These are phyloP conservation scores for Whitmania pigra DNA, from an alignment of 1,140 invertebrate genomes.

Conservation along the genomic window DNA sequence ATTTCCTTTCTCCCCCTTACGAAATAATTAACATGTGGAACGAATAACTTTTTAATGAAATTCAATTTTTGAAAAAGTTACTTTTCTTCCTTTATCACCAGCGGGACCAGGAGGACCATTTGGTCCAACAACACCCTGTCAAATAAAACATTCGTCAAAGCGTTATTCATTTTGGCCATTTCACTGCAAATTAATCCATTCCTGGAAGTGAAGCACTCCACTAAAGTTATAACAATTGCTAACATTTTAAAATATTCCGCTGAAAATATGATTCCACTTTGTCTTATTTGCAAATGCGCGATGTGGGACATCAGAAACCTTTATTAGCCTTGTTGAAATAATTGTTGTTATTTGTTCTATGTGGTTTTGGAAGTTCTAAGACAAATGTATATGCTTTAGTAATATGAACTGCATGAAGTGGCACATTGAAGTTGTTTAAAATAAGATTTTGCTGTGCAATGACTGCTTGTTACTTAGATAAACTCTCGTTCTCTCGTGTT, in stretches of 20 bases:
- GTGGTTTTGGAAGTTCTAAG: no score
- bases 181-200: not conserved
- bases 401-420: no score
- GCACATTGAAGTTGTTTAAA: no score
- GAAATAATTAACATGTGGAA: not conserved
- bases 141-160: not conserved
- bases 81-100: conserved; percentile 20
- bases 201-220: not conserved
- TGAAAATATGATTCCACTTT: not conserved
- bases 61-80: not conserved
- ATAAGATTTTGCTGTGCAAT: no score
- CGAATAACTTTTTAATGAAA: not conserved
- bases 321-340: no score
- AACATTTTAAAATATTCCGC: not conserved
- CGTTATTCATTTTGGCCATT: no score
- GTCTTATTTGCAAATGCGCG: no score
- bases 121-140: conserved; percentile 11
- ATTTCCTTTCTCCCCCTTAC: conserved; percentile 15
- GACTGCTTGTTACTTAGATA: no score
- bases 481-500: no score
- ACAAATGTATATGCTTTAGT: no score
- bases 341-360: no score
- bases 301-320: no score
- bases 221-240: not conserved
- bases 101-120: conserved; percentile 9